Conservation (phyloP, 1,140 invertebrate genomes). For the Meloidogyne floridensis region DNA sequence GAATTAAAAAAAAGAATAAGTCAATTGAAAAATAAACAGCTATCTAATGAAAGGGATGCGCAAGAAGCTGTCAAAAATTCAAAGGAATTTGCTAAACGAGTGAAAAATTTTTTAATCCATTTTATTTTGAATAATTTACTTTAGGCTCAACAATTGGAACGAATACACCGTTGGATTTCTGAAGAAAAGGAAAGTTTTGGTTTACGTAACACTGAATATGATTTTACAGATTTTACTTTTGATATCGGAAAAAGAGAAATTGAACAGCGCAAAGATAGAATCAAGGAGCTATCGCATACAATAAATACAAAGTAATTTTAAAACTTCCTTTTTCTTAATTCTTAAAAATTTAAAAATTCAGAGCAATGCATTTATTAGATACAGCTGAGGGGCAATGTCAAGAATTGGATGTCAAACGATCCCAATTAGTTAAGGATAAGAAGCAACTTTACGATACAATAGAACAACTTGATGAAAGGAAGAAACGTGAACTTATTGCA, state of each 20-base stretch:
- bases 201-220: slow-evolving; percentile 45
- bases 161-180: slow-evolving; percentile 42
- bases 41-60: slow-evolving; percentile 22
- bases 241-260: slow-evolving; percentile 43
- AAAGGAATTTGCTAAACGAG: slow-evolving; percentile 21
- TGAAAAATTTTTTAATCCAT: neutral
- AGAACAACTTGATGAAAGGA: slow-evolving; percentile 52
- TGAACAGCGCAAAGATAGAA: slow-evolving; percentile 32
- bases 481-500: slow-evolving; percentile 46
- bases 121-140: neutral
- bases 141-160: slow-evolving; percentile 36
- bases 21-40: slow-evolving; percentile 37
- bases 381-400: slow-evolving; percentile 37
- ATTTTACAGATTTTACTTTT: slow-evolving; percentile 47
- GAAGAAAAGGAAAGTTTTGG: slow-evolving; percentile 57
- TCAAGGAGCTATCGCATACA: slow-evolving; percentile 36
- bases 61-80: slow-evolving; percentile 32
- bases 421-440: slow-evolving; percentile 44
- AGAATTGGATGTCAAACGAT: slow-evolving; percentile 42
- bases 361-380: slow-evolving; percentile 50
- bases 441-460: slow-evolving; percentile 44
- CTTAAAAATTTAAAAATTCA: neutral
- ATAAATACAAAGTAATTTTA: slow-evolving; percentile 39
- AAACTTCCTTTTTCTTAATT: neutral
- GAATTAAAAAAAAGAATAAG: slow-evolving; percentile 40